phyloP scores from a whole-genome alignment of 2,113 vertebrate species.

The Sakesphorus luctuosus region DNA sequence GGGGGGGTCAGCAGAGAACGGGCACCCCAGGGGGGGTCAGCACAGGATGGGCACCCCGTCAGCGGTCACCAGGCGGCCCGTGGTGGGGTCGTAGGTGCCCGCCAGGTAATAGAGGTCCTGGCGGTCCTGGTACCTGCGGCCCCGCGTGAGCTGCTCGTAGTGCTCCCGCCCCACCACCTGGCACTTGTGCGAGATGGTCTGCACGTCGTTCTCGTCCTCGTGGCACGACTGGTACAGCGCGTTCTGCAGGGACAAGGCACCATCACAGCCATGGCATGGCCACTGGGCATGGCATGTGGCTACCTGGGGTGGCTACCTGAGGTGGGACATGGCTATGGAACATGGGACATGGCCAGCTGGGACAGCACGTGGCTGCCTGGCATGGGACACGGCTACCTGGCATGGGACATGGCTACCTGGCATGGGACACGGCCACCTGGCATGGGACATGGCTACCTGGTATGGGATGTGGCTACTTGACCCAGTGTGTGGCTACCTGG shows the following conservation, averaged over 20 bases:
- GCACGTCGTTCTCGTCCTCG: slow-evolving; percentile 96
- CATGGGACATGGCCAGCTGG: no score
- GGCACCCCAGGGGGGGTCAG: slow-evolving; percentile 62
- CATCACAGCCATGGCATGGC: neutral
- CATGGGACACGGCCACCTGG: neutral
- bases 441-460: neutral
- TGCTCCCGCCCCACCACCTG: slow-evolving; percentile 93
- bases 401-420: fast-evolving
- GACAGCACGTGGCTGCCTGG: fast-evolving
- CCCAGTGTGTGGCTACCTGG: fast-evolving
- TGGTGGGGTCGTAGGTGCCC: slow-evolving; percentile 93
- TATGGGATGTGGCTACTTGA: fast-evolving
- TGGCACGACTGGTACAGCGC: slow-evolving; percentile 97
- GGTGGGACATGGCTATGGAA: neutral
- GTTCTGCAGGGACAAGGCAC: slow-evolving; percentile 74
- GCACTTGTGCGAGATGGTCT: slow-evolving; percentile 99
- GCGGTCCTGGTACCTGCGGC: slow-evolving; percentile 82
- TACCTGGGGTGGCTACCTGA: neutral
- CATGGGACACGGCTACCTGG: fast-evolving
- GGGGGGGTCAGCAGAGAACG: neutral
- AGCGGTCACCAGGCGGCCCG: slow-evolving; percentile 88
- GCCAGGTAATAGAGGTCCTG: slow-evolving; percentile 96
- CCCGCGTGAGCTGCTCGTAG: slow-evolving; percentile 88
- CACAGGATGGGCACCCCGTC: slow-evolving; percentile 91
- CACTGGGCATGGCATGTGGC: neutral